Base-by-base conservation (phyloP, 2,797 vertebrate genomes). In the Apogon talboti region DNA sequence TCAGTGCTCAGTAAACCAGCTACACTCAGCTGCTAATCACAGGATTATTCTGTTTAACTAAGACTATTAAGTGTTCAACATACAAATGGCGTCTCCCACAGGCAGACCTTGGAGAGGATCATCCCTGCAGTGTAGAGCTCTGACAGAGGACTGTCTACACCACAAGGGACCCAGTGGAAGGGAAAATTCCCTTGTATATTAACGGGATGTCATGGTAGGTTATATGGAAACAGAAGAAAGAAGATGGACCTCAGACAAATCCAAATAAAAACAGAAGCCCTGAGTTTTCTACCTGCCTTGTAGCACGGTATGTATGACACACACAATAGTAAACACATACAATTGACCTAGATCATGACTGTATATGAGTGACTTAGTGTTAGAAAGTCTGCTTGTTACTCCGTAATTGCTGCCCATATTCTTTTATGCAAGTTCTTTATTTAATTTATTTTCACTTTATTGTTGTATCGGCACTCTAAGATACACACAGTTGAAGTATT, bases 31-130 rank as follows among this genome's bases (percentile, higher is more conserved):
- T 79, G 65, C 74, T 92, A 88, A 90, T 90, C 85, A 83, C 77
- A 55, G 89, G 90, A 92, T 92, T 92, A 92, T 63, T 87, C 83
- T 66, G 71, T 82, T 82, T 71, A 85, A 82, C 84, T 91, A 92
- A 93, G 78, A 78, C 88, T 91, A 89, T 93, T 90, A 92, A 55
- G 77, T 59, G 81, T 85, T 86, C 83, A 62, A 59, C 79, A 83
- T 87, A 89, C 73, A 85, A 83, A 85, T 84, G 77, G 81, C 71
- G 52, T 86, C 84, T 88, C 82, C 79, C 83, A 66, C 74, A 76
- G 87, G 76, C 76, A 90, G 71, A 75, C 84, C 67, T 85, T 50
- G 62, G 60, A 74, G 82, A 81, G 76, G 83, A 87, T 90, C 84
- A 87, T 85, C 84, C 69, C 74, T 43, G 70, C 58, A 48, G 74